Evolutionary conservation across 2,888 invertebrate genomes (phyloP), one percentile per base, ranked within the genome.

Genomic region (Mactromeris polynyma): DNA sequence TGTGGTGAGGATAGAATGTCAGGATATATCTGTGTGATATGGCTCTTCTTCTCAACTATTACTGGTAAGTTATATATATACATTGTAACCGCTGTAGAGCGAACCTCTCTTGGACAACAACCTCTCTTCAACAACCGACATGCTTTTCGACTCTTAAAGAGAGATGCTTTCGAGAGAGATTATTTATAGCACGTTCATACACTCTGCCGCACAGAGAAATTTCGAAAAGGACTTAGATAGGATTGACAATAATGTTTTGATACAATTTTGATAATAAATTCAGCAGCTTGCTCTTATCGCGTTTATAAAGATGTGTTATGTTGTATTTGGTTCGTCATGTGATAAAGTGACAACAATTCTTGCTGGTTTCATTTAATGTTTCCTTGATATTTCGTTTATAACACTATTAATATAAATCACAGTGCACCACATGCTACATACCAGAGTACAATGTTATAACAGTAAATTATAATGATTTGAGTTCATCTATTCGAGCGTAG

Each of bases 31-130:
- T 69, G 69, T 64, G 38, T 83, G 64, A 81, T 89, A 85, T 89
- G 89, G 51, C 38, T 82, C 31, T 86, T 79, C 46, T 46, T 89
- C n/a, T 51, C 85, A 19, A 26, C 86, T 38, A 17, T 78, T 19
- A 42, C 85, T 81, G 73, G 88, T 88, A 85, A 85, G 88, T 85
- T 58, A n/a, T 73, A n/a, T 58, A n/a, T n/a, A 58, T 51, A 54
- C 54, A 19, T 1, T 54, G 21, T 54, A 40, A 40, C 40, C 6
- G 4, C 4, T 40, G 40, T 7, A 11, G 40, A 40, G 40, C 40
- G 11, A 11, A 7, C 40, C 4, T 40, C 40, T 7, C 11, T 40
- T 40, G 6, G 11, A 11, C 40, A 40, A 40, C 40, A 40, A 40
- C 40, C 40, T 11, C 40, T 40, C 40, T 40, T 40, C 11, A 40